Conservation (phyloP, 2,113 vertebrate species). For the Peromyscus polionotus region DNA sequence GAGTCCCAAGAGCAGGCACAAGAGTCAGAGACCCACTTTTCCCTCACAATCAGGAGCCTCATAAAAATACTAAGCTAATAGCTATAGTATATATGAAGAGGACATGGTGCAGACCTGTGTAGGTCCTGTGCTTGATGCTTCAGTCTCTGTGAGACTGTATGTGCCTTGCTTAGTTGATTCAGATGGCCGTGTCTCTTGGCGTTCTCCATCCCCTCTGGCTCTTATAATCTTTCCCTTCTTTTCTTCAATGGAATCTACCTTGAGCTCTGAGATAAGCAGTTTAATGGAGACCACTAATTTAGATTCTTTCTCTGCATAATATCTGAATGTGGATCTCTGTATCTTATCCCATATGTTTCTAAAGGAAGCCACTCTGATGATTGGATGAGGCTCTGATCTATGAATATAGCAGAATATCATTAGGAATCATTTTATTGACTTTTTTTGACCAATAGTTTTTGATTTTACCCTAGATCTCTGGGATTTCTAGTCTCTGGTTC, state of each 20-base stretch:
- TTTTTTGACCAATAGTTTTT: neutral
- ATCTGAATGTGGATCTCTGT: neutral
- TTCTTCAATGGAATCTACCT: neutral
- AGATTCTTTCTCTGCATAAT: too few species aligned
- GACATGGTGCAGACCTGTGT: neutral
- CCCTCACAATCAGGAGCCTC: neutral
- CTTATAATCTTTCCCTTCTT: too few species aligned
- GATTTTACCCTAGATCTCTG: neutral
- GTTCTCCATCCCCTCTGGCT: too few species aligned
- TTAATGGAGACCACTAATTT: too few species aligned
- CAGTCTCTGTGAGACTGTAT: neutral
- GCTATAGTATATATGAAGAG: neutral
- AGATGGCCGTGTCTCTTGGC: neutral
- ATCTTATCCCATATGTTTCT: neutral
- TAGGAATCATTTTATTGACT: neutral
- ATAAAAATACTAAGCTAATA: neutral
- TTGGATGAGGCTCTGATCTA: neutral
- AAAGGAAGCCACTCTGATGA: neutral
- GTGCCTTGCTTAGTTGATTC: neutral
- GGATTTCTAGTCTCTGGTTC: too few species aligned
- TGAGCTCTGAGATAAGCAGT: too few species aligned
- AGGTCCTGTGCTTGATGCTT: neutral
- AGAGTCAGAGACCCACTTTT: neutral
- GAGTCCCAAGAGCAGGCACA: neutral
- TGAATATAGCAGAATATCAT: neutral